phyloP scores from a whole-genome alignment of 2,797 vertebrate genomes.

The Tinamus major region DNA sequence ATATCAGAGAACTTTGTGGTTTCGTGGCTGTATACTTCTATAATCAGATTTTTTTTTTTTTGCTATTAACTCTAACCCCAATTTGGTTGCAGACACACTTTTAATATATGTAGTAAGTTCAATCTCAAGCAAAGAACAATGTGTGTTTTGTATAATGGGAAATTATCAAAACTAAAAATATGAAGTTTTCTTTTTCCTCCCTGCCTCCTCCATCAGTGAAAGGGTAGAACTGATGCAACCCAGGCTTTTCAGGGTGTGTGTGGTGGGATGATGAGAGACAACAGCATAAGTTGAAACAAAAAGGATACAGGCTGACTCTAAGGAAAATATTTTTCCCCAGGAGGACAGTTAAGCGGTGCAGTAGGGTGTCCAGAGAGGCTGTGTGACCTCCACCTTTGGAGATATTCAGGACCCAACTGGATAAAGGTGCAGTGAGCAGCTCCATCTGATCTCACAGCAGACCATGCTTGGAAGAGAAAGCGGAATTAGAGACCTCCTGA shows the following conservation, averaged over 20 bases:
- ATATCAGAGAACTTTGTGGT: not conserved
- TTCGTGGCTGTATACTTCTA: not conserved
- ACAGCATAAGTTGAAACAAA: not conserved
- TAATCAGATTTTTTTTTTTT: conserved; percentile 4
- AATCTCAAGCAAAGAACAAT: conserved; percentile 26
- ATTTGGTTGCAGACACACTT: conserved; percentile 54
- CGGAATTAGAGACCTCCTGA: not conserved
- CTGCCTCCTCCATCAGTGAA: not conserved
- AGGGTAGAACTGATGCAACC: not conserved
- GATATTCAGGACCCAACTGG: not conserved
- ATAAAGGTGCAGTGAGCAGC: not conserved
- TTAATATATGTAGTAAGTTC: conserved; percentile 24
- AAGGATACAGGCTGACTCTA: not conserved
- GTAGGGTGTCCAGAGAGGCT: not conserved
- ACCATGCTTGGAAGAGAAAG: not conserved
- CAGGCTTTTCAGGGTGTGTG: not conserved
- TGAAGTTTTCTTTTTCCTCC: not conserved
- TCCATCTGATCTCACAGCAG: not conserved
- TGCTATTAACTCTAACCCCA: not conserved
- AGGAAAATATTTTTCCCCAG: not conserved
- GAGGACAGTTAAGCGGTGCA: not conserved
- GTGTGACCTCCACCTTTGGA: not conserved
- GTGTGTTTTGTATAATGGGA: not conserved
- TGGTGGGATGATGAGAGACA: not conserved
- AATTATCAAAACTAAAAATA: conserved; percentile 8